Conservation (phyloP, 2,113 vertebrate species). For the Helogale parvula region DNA sequence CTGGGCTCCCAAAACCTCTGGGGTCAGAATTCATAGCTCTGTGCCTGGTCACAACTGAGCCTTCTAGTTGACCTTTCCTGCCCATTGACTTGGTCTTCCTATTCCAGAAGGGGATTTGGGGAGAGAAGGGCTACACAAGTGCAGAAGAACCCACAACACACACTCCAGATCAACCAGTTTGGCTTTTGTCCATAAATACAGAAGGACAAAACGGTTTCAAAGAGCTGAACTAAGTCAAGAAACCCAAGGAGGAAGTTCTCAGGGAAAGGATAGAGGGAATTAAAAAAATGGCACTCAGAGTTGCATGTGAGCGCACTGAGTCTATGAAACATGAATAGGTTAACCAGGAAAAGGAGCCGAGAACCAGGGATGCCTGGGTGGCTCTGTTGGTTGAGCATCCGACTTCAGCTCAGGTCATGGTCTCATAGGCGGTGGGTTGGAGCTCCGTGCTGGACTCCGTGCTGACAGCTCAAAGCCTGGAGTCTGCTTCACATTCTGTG, state of each 20-base stretch:
- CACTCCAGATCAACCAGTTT: background rate
- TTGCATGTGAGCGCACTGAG: background rate
- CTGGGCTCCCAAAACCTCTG: background rate
- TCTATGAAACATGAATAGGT: background rate
- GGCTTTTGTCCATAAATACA: background rate
- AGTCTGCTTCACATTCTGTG: too few species aligned
- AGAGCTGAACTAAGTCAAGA: background rate
- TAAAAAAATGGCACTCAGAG: background rate
- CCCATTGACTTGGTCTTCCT: background rate
- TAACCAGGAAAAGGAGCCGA: background rate
- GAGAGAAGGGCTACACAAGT: background rate
- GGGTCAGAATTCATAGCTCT: background rate
- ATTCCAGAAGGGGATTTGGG: background rate
- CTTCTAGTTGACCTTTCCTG: background rate
- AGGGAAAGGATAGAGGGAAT: background rate
- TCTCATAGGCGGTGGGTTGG: too few species aligned
- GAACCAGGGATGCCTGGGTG: background rate
- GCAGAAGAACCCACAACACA: background rate
- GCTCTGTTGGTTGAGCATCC: too few species aligned
- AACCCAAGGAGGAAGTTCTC: background rate
- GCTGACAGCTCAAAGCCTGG: too few species aligned
- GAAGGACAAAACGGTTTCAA: background rate
- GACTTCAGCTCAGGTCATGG: too few species aligned
- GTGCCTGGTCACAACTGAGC: background rate
- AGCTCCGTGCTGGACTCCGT: too few species aligned